Evolutionary conservation across 2,797 vertebrate genomes (phyloP), one percentile per base, ranked within the genome.

Genomic region (Eupleurogrammus muticus): DNA sequence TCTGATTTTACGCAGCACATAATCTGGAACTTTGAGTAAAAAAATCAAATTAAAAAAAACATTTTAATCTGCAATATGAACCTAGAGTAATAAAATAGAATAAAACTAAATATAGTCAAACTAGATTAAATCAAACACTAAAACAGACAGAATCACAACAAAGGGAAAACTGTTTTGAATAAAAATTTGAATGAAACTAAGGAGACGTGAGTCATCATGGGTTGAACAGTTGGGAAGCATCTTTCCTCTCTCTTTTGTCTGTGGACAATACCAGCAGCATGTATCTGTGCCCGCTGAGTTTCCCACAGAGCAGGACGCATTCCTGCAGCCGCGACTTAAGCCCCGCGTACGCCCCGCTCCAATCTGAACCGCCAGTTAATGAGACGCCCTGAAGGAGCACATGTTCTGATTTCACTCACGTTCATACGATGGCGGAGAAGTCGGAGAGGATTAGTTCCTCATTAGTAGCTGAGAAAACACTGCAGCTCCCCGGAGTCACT

Each of bases 251-350:
- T 53, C 8, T 3, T 32, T 21, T 36, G 58, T 49, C 23, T 35
- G 5, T 13, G 2, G 35, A 49, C 36, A 38, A 20, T 50, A 38
- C 49, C 47, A 67, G 60, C 34, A 24, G 19, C 20, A 38, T 51
- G 60, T 49, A 44, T 74, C 70, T 70, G 65, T 20, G 11, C 55
- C 9, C 0, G 9, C 47, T 21, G 13, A 9, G 34, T 35, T 28
- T 21, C 48, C 51, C 36, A 28, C 40, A 14, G 5, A 49, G 20
- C 50, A 4, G 47, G n/a, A 66, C 23, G 10, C 79, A 23, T 69
- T 82, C 70, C 73, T 78, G 56, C 17, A 38, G 62, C n/a, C 0
- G 28, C 72, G 80, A 80, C 78, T 63, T 72, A 69, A 80, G 32
- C 14, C 1, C 32, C 69, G 35, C 64, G 20, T 72, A 48, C 34